Percentiles rank a stretch among this genome's conserved stretches.
These are phyloP conservation scores for Iselma pallidipennis DNA, from an alignment of 2,888 invertebrate genomes.

Conservation along the genomic window DNA sequence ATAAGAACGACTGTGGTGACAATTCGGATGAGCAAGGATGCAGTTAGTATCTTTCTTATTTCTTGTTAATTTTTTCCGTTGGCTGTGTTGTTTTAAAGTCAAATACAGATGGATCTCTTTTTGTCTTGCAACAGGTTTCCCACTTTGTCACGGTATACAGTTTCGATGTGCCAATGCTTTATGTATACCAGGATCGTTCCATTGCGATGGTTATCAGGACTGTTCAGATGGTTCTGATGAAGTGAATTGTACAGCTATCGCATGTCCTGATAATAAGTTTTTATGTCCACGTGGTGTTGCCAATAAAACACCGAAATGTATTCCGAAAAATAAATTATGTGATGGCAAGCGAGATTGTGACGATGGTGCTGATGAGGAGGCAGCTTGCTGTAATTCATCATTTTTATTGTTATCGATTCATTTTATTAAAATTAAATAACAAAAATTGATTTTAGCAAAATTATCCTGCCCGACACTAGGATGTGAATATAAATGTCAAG, in stretches of 20 bases:
- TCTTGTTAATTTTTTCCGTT: not conserved
- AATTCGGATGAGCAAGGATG: conserved; percentile 89
- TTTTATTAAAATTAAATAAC: not conserved
- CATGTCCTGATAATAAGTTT: conserved; percentile 90
- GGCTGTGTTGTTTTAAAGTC: too few relatives aligned
- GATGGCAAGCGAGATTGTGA: conserved; percentile 90
- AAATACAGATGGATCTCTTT: too few relatives aligned
- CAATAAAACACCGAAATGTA: conserved; percentile 81
- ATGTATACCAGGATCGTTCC: conserved; percentile 87
- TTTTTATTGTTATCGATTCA: not conserved
- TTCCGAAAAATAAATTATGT: conserved; percentile 84
- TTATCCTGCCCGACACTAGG: conserved; percentile 80
- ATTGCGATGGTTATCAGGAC: conserved; percentile 86
- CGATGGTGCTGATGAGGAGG: conserved; percentile 88
- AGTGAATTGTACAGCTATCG: conserved; percentile 81
- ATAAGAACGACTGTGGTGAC: conserved; percentile 88
- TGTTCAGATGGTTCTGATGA: conserved; percentile 93
- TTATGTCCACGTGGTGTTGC: conserved; percentile 79
- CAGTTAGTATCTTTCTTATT: conserved; percentile 64
- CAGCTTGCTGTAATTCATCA: conserved; percentile 79
- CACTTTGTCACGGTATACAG: conserved; percentile 85
- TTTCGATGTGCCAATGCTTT: conserved; percentile 91
- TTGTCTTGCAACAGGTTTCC: conserved; percentile 69
- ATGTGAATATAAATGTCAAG: conserved; percentile 90
- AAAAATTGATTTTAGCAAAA: conserved; percentile 65